phyloP scores from a whole-genome alignment of 1,140 invertebrate genomes.

The Calephelis nemesis region DNA sequence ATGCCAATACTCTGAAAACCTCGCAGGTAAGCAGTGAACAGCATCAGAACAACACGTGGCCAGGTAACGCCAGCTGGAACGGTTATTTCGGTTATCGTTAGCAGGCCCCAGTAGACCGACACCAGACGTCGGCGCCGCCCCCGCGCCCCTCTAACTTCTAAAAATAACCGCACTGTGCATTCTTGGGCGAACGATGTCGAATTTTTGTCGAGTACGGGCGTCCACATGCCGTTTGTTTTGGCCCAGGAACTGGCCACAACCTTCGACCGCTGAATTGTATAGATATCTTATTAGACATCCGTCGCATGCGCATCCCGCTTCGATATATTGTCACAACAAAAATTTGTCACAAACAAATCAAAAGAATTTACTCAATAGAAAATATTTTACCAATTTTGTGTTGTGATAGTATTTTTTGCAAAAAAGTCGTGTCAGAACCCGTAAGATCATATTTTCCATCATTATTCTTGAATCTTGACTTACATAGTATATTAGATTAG shows the following conservation, averaged over 20 bases:
- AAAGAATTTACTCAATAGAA: too few relatives aligned
- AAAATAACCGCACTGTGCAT: constrained; percentile 76
- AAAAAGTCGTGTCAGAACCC: too few relatives aligned
- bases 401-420: too few relatives aligned
- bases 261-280: constrained; percentile 44
- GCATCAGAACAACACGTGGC: constrained; percentile 60
- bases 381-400: neutral
- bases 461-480: too few relatives aligned
- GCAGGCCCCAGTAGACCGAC: constrained; percentile 76
- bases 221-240: constrained; percentile 75
- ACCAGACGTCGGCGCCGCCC: constrained; percentile 76
- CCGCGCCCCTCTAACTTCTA: constrained; percentile 69
- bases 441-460: too few relatives aligned
- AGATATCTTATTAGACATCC: constrained; percentile 34
- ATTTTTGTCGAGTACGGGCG: constrained; percentile 77
- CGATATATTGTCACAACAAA: neutral
- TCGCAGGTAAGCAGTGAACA: constrained; percentile 42
- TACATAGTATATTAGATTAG: too few relatives aligned
- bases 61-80: constrained; percentile 75
- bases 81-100: constrained; percentile 73
- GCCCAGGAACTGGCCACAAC: constrained; percentile 51
- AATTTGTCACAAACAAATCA: neutral
- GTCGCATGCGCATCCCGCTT: constrained; percentile 18
- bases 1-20: too few relatives aligned
- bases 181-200: constrained; percentile 77